phyloP scores from a whole-genome alignment of 2,113 vertebrate genomes.

The Chaetodon trifascialis region DNA sequence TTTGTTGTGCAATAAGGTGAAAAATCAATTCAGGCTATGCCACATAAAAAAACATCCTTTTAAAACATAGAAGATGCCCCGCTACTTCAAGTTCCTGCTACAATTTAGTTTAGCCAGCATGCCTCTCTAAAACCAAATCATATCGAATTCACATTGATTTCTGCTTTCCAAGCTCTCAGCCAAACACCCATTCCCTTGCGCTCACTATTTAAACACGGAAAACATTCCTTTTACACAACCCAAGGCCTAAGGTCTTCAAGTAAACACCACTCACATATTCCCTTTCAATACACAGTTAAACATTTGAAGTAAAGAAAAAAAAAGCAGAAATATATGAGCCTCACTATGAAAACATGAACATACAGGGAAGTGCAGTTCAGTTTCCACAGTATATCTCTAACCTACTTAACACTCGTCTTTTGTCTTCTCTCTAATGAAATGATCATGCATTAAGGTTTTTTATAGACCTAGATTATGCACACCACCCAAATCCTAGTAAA shows the following conservation, averaged over 20 bases:
- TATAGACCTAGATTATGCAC: not conserved
- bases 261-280: slow-evolving; percentile 61
- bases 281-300: slow-evolving; percentile 43
- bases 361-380: not conserved
- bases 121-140: slow-evolving; percentile 26
- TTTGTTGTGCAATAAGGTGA: not conserved
- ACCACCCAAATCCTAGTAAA: not conserved
- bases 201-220: slow-evolving; percentile 50
- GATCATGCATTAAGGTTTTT: not conserved
- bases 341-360: slow-evolving; percentile 17
- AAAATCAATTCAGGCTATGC: not conserved
- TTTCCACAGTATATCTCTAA: not conserved
- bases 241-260: slow-evolving; percentile 25
- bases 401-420: not conserved
- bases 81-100: not conserved
- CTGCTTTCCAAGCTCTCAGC: slow-evolving; percentile 32
- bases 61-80: not conserved
- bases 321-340: slow-evolving; percentile 8
- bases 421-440: not conserved
- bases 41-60: not conserved
- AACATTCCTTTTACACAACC: slow-evolving; percentile 34
- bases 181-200: slow-evolving; percentile 40
- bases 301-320: slow-evolving; percentile 19
- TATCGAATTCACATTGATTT: slow-evolving; percentile 39
- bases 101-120: slow-evolving; percentile 2